These are phyloP conservation scores for Dendroctonus ponderosae DNA, from an alignment of 1,140 invertebrate species.

Conservation along the genomic window DNA sequence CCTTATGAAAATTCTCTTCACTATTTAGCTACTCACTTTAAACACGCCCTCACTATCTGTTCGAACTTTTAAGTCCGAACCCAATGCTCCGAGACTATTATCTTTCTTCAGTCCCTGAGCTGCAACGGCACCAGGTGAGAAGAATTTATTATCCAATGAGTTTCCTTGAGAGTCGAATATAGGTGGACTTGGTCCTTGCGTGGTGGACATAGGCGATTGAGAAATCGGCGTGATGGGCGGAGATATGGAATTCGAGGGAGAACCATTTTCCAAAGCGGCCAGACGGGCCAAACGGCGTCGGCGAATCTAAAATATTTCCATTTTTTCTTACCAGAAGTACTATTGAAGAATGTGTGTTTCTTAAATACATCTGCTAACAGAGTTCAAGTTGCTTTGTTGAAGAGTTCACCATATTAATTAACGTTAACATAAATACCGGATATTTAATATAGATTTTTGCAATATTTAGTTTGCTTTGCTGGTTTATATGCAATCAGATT, in stretches of 20 bases:
- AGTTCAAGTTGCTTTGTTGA: too few species aligned
- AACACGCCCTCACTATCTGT: conserved; percentile 39
- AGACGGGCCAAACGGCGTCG: conserved; percentile 65
- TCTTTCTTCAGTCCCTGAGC: conserved; percentile 8
- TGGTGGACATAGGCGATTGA: conserved; percentile 42
- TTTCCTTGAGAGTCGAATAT: conserved; percentile 28
- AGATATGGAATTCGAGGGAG: conserved; percentile 45
- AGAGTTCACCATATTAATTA: too few species aligned
- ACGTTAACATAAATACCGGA: too few species aligned
- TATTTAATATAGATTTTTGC: too few species aligned
- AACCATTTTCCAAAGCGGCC: conserved; percentile 54
- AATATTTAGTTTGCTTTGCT: too few species aligned
- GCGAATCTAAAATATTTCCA: conserved; percentile 59
- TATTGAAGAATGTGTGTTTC: too few species aligned
- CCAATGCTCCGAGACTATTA: conserved; percentile 8
- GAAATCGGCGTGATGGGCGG: conserved; percentile 47
- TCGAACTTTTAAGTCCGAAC: conserved; percentile 5
- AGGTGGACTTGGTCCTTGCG: conserved; percentile 47
- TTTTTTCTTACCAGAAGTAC: too few species aligned
- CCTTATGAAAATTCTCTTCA: too few species aligned
- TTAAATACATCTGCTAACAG: too few species aligned
- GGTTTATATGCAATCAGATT: too few species aligned
- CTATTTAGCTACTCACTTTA: conserved; percentile 25
- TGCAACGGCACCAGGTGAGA: conserved; percentile 8
- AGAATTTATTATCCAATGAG: conserved; percentile 35